phyloP scores from a whole-genome alignment of 2,113 vertebrate genomes.

The Eclectus roratus region DNA sequence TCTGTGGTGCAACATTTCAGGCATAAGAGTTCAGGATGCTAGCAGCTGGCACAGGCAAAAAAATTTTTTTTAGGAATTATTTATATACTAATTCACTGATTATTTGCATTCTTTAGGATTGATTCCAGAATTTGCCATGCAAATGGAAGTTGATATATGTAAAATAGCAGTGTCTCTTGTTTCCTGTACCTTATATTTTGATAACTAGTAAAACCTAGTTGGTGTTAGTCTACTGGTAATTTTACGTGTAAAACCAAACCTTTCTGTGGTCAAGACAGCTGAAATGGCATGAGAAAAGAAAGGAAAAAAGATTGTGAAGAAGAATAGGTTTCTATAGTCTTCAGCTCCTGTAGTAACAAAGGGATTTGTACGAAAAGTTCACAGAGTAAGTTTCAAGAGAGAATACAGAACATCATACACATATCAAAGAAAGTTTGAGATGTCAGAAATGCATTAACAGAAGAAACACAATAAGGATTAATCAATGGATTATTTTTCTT shows the following conservation, averaged over 20 bases:
- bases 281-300: background rate
- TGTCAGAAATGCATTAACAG: background rate
- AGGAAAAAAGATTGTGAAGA: background rate
- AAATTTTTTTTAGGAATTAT: background rate
- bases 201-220: background rate
- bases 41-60: background rate
- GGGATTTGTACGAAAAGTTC: background rate
- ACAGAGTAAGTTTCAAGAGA: background rate
- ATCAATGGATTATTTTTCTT: background rate
- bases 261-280: background rate
- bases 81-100: background rate
- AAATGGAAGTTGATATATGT: background rate
- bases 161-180: background rate
- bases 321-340: background rate
- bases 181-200: background rate
- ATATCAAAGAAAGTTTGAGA: background rate
- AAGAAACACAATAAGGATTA: background rate
- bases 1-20: background rate
- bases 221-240: background rate
- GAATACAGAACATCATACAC: background rate
- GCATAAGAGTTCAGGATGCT: background rate
- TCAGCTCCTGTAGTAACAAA: background rate
- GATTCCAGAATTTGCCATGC: background rate
- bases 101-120: background rate
- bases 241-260: background rate